A percentile compares a stretch with the other conserved stretches of the same genome.
Conservation (phyloP, 2,888 invertebrate species). For the Blera fallax region DNA sequence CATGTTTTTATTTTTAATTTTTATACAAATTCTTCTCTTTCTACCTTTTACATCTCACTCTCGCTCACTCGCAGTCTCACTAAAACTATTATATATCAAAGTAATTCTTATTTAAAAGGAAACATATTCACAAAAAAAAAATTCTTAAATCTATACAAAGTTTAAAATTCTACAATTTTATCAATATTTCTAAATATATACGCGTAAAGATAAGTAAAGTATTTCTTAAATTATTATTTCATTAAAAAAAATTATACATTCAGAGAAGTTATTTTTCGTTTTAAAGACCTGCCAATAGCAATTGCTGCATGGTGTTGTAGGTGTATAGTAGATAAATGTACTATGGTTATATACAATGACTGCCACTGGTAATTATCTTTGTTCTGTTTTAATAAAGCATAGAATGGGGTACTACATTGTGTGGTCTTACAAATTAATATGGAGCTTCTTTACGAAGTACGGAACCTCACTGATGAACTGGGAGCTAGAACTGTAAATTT, state of each 20-base stretch:
- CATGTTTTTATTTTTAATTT: constrained; percentile 23
- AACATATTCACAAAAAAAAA: constrained; percentile 63
- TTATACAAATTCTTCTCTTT: constrained; percentile 45
- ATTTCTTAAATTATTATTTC: constrained; percentile 26
- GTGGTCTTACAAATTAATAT: not conserved
- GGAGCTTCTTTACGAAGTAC: not conserved
- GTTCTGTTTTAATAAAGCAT: not conserved
- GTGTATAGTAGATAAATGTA: constrained; percentile 3
- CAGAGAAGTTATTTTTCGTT: constrained; percentile 16
- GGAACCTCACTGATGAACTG: not conserved
- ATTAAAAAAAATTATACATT: constrained; percentile 13
- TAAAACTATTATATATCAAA: constrained; percentile 49
- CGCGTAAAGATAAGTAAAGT: constrained; percentile 4
- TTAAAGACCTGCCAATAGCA: constrained; percentile 18
- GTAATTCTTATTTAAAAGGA: constrained; percentile 44
- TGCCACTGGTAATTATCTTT: constrained; percentile 21
- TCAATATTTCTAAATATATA: constrained; percentile 25
- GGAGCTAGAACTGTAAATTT: not conserved
- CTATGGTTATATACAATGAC: constrained; percentile 42
- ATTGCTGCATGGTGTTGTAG: constrained; percentile 17
- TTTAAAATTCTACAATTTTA: constrained; percentile 58
- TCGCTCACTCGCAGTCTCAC: constrained; percentile 54
- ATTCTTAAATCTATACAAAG: constrained; percentile 48
- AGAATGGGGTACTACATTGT: not conserved
- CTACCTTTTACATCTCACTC: constrained; percentile 53